Percentiles rank a stretch among this genome's conserved stretches.
phyloP scores from a whole-genome alignment of 2,113 vertebrate species.

The Lampris megalopsis region DNA sequence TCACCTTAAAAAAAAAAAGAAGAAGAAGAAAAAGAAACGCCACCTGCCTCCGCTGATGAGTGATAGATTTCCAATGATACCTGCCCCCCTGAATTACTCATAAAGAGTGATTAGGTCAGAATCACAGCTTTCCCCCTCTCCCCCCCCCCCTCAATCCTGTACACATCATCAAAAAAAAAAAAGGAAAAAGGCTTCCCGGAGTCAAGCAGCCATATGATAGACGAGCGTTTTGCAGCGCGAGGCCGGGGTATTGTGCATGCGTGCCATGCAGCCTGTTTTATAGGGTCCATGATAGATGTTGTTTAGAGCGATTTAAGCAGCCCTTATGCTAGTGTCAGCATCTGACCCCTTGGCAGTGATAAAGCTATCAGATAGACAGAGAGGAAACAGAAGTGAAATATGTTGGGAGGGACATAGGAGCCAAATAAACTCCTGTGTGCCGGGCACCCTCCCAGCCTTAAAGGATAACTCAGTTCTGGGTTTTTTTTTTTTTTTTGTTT shows the following conservation, averaged over 20 bases:
- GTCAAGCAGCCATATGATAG: constrained; percentile 75
- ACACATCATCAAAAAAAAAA: constrained; percentile 70
- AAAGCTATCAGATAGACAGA: constrained; percentile 81
- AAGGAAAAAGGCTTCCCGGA: constrained; percentile 55
- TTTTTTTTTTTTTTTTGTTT: too few species aligned
- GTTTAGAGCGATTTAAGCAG: constrained; percentile 82
- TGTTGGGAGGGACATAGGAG: constrained; percentile 72
- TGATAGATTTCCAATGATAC: constrained; percentile 56
- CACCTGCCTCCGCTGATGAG: constrained; percentile 51
- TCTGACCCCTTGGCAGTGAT: constrained; percentile 83
- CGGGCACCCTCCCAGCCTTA: constrained; percentile 68
- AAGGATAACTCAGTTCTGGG: too few species aligned
- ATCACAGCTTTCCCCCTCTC: constrained; percentile 55
- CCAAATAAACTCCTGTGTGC: constrained; percentile 76
- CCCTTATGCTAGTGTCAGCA: constrained; percentile 85
- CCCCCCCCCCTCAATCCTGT: constrained; percentile 45
- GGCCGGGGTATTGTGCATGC: constrained; percentile 72
- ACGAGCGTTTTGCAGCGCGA: constrained; percentile 71
- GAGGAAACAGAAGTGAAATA: constrained; percentile 80
- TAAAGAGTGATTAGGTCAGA: constrained; percentile 75
- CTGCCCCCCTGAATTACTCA: constrained; percentile 70
- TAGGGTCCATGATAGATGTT: constrained; percentile 82
- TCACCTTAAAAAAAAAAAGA: constrained; percentile 50
- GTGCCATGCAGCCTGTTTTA: constrained; percentile 78
- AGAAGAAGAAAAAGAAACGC: background rate